Conservation (phyloP, 2,113 vertebrate genomes). For the Myiopsitta monachus region DNA sequence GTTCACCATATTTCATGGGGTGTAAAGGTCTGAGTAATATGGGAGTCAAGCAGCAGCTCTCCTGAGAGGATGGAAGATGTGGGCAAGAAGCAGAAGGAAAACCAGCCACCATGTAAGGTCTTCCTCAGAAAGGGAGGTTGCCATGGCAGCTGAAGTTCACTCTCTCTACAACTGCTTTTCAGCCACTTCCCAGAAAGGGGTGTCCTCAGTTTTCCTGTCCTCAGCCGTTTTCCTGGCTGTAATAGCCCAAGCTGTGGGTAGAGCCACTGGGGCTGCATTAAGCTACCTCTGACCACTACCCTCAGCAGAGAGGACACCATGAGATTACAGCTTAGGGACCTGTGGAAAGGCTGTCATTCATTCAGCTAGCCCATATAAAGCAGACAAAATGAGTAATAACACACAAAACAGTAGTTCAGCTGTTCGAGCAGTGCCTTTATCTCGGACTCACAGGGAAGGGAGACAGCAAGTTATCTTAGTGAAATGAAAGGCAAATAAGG, state of each 20-base stretch:
- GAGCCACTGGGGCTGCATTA: not conserved
- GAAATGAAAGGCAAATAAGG: conserved; percentile 1
- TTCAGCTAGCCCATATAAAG: not conserved
- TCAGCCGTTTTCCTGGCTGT: not conserved
- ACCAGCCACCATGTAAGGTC: not conserved
- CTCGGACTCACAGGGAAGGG: not conserved
- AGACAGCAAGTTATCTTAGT: not conserved
- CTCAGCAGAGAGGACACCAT: not conserved
- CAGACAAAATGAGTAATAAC: not conserved
- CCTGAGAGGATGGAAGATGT: not conserved
- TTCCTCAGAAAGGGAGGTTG: conserved; percentile 19
- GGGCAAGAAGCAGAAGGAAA: conserved; percentile 32
- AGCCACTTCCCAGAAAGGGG: not conserved
- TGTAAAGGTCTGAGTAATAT: not conserved
- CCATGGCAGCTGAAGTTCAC: not conserved
- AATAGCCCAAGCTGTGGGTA: not conserved
- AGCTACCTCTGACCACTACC: not conserved
- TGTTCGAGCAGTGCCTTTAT: not conserved
- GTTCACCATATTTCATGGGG: not conserved
- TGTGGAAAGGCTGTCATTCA: not conserved
- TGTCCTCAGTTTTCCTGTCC: not conserved
- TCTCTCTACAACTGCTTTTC: not conserved
- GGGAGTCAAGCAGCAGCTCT: not conserved
- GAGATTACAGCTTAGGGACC: not conserved
- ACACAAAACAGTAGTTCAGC: not conserved